Evolutionary conservation across 2,797 vertebrate species (phyloP), one percentile per base, ranked within the genome.

Genomic region (Tympanoctomys barrerae): DNA sequence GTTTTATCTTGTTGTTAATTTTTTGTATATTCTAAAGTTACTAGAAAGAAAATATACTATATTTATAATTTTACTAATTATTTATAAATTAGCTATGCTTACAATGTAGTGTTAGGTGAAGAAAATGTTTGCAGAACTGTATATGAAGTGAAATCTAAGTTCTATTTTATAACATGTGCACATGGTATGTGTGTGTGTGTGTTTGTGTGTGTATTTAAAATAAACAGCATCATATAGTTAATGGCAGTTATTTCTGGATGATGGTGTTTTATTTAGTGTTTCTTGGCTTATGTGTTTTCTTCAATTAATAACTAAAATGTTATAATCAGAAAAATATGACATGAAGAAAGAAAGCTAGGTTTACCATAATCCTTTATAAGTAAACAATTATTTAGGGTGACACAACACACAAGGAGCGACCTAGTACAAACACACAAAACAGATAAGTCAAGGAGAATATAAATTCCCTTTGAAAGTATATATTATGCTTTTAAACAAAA

Each of bases 11-110:
- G 62, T 24, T 81, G 31, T 87, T 94, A 70, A 21, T 19, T 86
- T 73, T 95, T 77, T 52, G 21, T 62, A 87, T 70, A 96, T 95
- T 84, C 61, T 31, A 77, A 96, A 82, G 57, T 91, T 95, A 70
- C 54, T 77, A n/a, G 21, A 86, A 95, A 64, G 54, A 80, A 93
- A 86, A 86, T 54, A 54, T 73, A 59, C n/a, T 54, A 70, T 42
- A 2, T 54, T 87, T 87, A 22, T 21, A 83, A 49, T 73, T 87
- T 91, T 61, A 87, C 49, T 78, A 79, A 73, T 24, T 49, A n/a
- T 95, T 84, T 90, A 80, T 89, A 84, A 78, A 71, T 71, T 77
- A 92, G 4, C 6, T 39, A 81, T 49, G n/a, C 14, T 81, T 9
- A 22, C 90, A 62, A 68, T 24, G 46, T 46, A 62, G 33, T 49